Evolutionary conservation across 2,888 invertebrate genomes (phyloP).

Genomic region (Eupithecia abbreviata): DNA sequence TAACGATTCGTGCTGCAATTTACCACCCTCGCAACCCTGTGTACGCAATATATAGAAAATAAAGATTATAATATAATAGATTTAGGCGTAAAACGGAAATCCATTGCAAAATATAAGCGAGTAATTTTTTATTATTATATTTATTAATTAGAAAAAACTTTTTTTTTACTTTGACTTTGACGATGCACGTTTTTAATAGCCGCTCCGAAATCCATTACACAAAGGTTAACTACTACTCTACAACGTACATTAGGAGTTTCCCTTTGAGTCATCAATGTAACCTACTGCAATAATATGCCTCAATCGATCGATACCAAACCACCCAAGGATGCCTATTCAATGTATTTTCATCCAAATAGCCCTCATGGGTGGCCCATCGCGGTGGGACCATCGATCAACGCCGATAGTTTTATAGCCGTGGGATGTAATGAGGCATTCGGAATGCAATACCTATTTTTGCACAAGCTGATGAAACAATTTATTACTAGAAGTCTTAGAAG

Average conservation of each 20-base stretch:
- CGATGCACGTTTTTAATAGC: no score
- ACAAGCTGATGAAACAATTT: background rate
- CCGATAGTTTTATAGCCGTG: slow-evolving; percentile 23
- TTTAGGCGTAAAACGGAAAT: no score
- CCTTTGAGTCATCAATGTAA: background rate
- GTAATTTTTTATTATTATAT: no score
- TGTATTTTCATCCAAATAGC: slow-evolving; percentile 13
- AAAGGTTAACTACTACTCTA: background rate
- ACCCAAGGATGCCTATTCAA: background rate
- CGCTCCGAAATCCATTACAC: background rate
- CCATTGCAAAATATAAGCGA: no score
- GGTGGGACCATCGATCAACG: slow-evolving; percentile 32
- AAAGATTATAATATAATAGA: no score
- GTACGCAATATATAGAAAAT: no score
- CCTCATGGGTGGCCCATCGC: slow-evolving; percentile 35
- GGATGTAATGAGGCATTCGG: slow-evolving; percentile 51
- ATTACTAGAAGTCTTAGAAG: background rate
- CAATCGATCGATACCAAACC: background rate
- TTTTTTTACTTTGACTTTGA: no score
- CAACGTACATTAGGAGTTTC: background rate
- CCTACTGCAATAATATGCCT: background rate
- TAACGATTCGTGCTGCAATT: background rate
- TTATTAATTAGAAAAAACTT: no score
- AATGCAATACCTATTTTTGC: slow-evolving; percentile 46
- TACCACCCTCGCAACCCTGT: no score